Percentiles rank a stretch among this genome's conserved stretches.
phyloP scores from a whole-genome alignment of 1,140 invertebrate species.

The Listronotus bonariensis region DNA sequence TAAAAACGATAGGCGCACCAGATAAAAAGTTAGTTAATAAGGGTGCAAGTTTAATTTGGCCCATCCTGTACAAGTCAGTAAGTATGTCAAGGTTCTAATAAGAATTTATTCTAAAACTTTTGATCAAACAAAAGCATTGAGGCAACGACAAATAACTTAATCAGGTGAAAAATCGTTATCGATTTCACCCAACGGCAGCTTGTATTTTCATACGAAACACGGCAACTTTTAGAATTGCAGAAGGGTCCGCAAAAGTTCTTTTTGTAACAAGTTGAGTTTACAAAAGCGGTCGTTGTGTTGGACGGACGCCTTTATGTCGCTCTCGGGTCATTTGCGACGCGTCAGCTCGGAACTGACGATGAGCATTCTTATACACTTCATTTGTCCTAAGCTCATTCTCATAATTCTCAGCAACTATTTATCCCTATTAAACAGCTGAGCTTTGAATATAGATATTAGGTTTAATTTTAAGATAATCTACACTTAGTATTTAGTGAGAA shows the following conservation, averaged over 20 bases:
- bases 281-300: constrained; percentile 27
- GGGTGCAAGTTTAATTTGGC: too few species aligned
- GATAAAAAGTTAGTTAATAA: too few species aligned
- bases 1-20: too few species aligned
- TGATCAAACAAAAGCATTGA: too few species aligned
- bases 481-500: too few species aligned
- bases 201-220: not conserved
- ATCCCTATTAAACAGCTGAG: not conserved
- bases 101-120: too few species aligned
- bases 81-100: too few species aligned
- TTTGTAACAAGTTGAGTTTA: constrained; percentile 24
- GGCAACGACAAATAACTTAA: not conserved
- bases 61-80: too few species aligned
- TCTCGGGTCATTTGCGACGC: constrained; percentile 49
- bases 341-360: constrained; percentile 49
- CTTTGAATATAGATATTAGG: too few species aligned
- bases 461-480: too few species aligned
- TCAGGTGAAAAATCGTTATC: constrained; percentile 32
- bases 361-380: constrained; percentile 50
- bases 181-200: constrained; percentile 16
- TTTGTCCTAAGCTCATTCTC: constrained; percentile 41
- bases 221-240: constrained; percentile 24
- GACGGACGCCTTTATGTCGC: constrained; percentile 49
- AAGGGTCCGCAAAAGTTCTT: constrained; percentile 28
- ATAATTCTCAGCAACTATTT: constrained; percentile 25